phyloP scores from a whole-genome alignment of 2,888 invertebrate species.

The Pterobdella sp. region DNA sequence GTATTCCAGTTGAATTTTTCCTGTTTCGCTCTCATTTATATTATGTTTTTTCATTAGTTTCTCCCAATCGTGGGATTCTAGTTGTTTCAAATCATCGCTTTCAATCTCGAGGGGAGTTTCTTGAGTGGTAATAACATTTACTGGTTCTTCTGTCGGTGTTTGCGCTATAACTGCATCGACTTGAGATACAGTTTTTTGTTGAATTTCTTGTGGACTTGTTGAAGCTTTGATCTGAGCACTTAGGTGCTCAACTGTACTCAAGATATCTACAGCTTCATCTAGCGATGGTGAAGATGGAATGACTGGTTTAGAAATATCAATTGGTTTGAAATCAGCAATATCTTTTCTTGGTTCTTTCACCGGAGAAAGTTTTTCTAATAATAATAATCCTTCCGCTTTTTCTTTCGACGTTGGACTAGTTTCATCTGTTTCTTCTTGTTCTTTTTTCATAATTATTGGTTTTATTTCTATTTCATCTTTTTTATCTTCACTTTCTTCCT shows the following conservation, averaged over 20 bases:
- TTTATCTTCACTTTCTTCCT: neutral
- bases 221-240: neutral
- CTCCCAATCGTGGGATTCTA: slow-evolving; percentile 10
- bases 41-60: slow-evolving; percentile 58
- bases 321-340: neutral
- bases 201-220: neutral
- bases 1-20: slow-evolving; percentile 70
- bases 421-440: neutral
- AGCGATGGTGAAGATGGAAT: neutral
- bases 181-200: neutral
- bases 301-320: neutral
- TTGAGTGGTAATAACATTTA: neutral
- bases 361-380: neutral
- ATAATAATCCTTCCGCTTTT: neutral
- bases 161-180: neutral
- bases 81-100: slow-evolving; percentile 5
- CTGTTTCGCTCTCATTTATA: slow-evolving; percentile 75
- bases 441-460: neutral
- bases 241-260: neutral
- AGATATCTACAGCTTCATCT: neutral
- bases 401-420: neutral
- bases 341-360: neutral
- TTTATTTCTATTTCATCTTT: neutral
- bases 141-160: neutral
- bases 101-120: neutral